A percentile compares a stretch with the other conserved stretches of the same genome.
Evolutionary conservation across 2,888 invertebrate genomes (phyloP).

Genomic region (Noctua janthe): DNA sequence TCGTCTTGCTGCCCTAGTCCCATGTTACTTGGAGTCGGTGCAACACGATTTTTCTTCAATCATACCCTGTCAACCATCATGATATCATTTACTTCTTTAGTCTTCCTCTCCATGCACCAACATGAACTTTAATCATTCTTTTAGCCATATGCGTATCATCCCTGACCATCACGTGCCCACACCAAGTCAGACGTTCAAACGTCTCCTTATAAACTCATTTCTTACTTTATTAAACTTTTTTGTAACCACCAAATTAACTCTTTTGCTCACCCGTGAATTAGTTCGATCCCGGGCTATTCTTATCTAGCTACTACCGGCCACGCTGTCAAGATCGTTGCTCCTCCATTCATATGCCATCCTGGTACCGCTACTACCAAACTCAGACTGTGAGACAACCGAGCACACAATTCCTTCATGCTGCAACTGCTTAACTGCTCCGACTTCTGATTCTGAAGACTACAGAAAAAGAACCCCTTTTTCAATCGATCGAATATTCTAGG

Average conservation of each 20-base stretch:
- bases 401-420: neutral
- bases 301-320: neutral
- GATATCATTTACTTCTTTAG: neutral
- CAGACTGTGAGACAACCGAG: neutral
- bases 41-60: neutral
- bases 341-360: neutral
- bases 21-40: neutral
- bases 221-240: neutral
- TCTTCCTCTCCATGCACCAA: neutral
- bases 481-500: no score
- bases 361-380: neutral
- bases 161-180: neutral
- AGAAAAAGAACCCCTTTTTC: neutral
- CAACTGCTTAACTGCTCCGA: neutral
- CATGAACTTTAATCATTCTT: neutral
- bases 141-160: neutral
- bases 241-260: neutral
- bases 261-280: neutral
- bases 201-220: neutral
- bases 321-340: neutral
- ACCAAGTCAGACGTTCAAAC: neutral
- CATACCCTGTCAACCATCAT: neutral
- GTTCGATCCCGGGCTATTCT: no score
- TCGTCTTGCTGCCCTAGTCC: neutral
- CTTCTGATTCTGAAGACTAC: neutral